Conservation (phyloP, 2,888 invertebrate species). For the Hypomecis punctinalis region DNA sequence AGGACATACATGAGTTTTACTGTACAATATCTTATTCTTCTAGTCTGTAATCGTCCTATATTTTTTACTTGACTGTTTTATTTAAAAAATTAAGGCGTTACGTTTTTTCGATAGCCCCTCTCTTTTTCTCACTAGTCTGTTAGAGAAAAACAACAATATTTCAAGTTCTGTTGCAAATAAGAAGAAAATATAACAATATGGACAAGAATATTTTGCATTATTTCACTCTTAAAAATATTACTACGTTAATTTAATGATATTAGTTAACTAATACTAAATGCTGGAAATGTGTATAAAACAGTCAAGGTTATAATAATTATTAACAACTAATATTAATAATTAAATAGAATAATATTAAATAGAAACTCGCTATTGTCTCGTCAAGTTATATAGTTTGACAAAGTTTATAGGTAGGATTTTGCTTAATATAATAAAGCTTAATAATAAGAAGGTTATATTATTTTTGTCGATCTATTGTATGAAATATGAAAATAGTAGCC, state of each 20-base stretch:
- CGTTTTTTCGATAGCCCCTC: background rate
- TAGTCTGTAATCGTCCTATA: slow-evolving; percentile 59
- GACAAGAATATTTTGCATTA: no score
- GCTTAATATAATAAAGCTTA: slow-evolving; percentile 70
- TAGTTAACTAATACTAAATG: no score
- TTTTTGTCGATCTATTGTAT: slow-evolving; percentile 49
- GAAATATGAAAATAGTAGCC: no score
- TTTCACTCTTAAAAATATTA: no score
- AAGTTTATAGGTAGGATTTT: slow-evolving; percentile 45
- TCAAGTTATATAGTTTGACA: slow-evolving; percentile 51
- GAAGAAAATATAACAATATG: no score
- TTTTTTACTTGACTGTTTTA: slow-evolving; percentile 50
- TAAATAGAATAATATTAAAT: slow-evolving; percentile 47
- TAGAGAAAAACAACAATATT: no score
- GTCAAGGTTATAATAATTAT: slow-evolving; percentile 31
- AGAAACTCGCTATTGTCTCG: slow-evolving; percentile 62
- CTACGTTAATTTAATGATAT: no score
- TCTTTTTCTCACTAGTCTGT: no score
- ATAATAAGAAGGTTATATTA: slow-evolving; percentile 63
- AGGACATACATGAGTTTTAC: slow-evolving; percentile 51
- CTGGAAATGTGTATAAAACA: slow-evolving; percentile 19
- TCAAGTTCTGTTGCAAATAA: no score
- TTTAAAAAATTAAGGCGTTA: background rate
- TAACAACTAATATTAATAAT: slow-evolving; percentile 22
- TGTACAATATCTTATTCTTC: slow-evolving; percentile 54